These are phyloP conservation scores for Ivindomyrus marchei DNA, from an alignment of 2,113 vertebrate genomes.

Conservation along the genomic window DNA sequence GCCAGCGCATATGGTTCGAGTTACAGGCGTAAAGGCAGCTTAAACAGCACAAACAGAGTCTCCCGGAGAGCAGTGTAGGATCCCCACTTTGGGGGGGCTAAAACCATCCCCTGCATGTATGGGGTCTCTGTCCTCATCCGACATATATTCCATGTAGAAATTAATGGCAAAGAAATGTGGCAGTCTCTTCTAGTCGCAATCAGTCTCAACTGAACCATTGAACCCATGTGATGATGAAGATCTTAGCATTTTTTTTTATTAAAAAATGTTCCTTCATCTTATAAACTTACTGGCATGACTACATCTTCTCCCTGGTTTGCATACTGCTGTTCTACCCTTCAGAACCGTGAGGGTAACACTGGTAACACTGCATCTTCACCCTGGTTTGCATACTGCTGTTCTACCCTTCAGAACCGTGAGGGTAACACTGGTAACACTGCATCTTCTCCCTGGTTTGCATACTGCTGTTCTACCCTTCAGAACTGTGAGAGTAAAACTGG, in stretches of 20 bases:
- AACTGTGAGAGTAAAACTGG: too few species aligned
- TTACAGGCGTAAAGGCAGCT: conserved; percentile 51
- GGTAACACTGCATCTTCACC: neutral
- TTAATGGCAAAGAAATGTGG: neutral
- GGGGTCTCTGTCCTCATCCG: neutral
- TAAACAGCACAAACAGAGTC: conserved; percentile 52
- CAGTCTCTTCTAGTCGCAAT: neutral
- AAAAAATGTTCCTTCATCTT: neutral
- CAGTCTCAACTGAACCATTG: neutral
- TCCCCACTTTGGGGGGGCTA: neutral
- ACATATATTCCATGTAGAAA: neutral
- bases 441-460: too few species aligned
- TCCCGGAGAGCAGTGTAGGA: conserved; percentile 9
- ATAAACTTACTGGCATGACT: neutral
- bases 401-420: too few species aligned
- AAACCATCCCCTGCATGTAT: neutral
- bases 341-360: neutral
- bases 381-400: neutral
- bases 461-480: too few species aligned
- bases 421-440: too few species aligned
- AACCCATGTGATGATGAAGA: neutral
- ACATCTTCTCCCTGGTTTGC: neutral
- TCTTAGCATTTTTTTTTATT: neutral
- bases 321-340: neutral
- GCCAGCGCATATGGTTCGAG: conserved; percentile 50